phyloP scores from a whole-genome alignment of 2,797 vertebrate species.

The Selene dorsalis region DNA sequence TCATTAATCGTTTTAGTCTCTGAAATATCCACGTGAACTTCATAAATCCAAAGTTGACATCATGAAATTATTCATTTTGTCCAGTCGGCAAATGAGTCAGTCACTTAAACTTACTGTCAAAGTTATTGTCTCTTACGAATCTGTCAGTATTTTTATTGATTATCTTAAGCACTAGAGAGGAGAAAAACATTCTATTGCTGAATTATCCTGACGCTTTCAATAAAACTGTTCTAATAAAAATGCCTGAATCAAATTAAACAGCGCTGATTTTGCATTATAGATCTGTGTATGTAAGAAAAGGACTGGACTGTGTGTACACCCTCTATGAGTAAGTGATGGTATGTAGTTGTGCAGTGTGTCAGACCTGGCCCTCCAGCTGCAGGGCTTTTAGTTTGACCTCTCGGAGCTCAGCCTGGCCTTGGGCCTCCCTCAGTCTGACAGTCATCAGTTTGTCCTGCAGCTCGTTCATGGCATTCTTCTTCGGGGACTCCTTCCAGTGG shows the following conservation, averaged over 20 bases:
- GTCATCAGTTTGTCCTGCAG: conserved; percentile 95
- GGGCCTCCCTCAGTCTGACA: conserved; percentile 90
- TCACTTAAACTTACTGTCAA: neutral
- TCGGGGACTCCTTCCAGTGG: conserved; percentile 96
- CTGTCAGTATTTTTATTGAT: neutral
- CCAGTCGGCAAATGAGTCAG: neutral
- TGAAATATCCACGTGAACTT: neutral
- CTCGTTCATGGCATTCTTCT: conserved; percentile 91
- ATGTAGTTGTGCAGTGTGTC: conserved; percentile 15
- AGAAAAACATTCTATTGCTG: neutral
- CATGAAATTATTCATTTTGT: neutral
- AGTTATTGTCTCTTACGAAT: neutral
- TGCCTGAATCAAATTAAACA: neutral
- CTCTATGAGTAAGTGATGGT: neutral
- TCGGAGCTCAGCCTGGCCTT: conserved; percentile 91
- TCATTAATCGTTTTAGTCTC: neutral
- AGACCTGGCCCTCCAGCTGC: conserved; percentile 94
- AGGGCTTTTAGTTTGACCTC: conserved; percentile 91
- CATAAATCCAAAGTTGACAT: neutral
- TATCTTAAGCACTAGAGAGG: neutral
- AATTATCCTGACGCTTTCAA: neutral
- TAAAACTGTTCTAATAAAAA: neutral
- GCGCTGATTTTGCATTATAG: neutral
- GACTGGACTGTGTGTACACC: neutral
- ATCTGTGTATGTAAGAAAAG: neutral